Conservation (phyloP, 2,797 vertebrate species). For the Lemur catta region DNA sequence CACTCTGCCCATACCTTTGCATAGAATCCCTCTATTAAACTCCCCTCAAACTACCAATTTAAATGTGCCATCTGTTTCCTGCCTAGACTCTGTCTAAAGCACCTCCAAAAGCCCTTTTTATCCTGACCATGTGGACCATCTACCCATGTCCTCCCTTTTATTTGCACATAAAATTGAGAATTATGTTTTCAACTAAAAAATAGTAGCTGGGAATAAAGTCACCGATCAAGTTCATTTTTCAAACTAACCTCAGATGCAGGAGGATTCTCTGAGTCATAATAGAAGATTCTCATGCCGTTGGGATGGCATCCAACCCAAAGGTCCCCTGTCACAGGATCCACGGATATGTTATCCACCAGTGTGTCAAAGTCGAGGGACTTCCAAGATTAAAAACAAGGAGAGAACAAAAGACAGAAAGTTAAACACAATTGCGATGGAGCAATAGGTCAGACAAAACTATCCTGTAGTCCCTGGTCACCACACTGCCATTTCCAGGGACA, state of each 20-base stretch:
- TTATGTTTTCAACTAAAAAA: background rate
- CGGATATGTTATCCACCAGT: conserved; percentile 88
- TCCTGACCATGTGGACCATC: background rate
- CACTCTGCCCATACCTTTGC: background rate
- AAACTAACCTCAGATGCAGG: conserved; percentile 91
- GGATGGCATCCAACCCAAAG: conserved; percentile 92
- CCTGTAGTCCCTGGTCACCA: background rate
- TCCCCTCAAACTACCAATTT: background rate
- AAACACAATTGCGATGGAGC: background rate
- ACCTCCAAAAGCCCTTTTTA: background rate
- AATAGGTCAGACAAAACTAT: background rate
- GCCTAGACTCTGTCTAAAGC: background rate
- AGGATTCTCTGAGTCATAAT: conserved; percentile 79
- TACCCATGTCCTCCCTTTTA: background rate
- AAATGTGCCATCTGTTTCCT: background rate
- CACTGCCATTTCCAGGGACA: background rate
- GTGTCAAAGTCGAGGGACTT: conserved; percentile 86
- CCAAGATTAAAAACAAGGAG: background rate
- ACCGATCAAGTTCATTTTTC: background rate
- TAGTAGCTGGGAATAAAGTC: background rate
- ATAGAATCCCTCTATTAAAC: background rate
- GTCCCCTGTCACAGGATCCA: conserved; percentile 89
- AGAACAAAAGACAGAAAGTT: background rate
- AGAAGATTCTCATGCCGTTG: conserved; percentile 82
- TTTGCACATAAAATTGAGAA: conserved; percentile 29